Evolutionary conservation across 2,797 vertebrate species (phyloP).

Genomic region (Percopsis omiscomaycus): DNA sequence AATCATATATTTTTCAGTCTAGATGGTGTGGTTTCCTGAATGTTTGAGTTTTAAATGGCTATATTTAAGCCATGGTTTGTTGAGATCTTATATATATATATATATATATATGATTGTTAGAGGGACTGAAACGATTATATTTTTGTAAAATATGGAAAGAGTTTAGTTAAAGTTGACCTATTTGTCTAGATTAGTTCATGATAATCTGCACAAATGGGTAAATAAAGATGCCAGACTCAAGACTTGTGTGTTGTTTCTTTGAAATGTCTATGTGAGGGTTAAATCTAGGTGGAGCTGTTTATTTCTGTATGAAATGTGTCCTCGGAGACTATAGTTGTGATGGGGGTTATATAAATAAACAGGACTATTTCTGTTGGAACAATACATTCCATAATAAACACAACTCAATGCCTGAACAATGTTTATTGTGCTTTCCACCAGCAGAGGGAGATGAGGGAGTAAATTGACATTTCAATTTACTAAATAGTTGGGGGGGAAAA

Average conservation of each 20-base stretch:
- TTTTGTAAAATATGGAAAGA: conserved; percentile 42
- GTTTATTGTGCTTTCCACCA: no score
- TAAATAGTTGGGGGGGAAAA: no score
- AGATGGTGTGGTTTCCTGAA: conserved; percentile 19
- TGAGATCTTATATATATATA: conserved; percentile 11
- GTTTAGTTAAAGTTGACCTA: conserved; percentile 11
- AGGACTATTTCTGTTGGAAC: no score
- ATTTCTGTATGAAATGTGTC: no score
- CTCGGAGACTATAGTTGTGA: neutral
- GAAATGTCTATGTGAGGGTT: no score
- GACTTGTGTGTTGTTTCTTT: neutral
- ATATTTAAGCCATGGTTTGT: conserved; percentile 21
- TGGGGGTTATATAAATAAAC: no score
- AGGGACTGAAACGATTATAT: conserved; percentile 41
- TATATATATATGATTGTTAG: neutral
- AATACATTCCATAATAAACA: no score
- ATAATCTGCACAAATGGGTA: conserved; percentile 36
- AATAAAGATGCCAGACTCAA: conserved; percentile 45
- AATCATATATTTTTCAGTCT: conserved; percentile 48
- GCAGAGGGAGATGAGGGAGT: no score
- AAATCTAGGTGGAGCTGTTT: no score
- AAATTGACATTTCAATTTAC: no score
- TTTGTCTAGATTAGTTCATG: conserved; percentile 41
- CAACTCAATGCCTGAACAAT: no score
- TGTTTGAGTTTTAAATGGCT: conserved; percentile 32